Base-by-base conservation (phyloP, 2,888 invertebrate species). In the Tenthredo distinguenda region DNA sequence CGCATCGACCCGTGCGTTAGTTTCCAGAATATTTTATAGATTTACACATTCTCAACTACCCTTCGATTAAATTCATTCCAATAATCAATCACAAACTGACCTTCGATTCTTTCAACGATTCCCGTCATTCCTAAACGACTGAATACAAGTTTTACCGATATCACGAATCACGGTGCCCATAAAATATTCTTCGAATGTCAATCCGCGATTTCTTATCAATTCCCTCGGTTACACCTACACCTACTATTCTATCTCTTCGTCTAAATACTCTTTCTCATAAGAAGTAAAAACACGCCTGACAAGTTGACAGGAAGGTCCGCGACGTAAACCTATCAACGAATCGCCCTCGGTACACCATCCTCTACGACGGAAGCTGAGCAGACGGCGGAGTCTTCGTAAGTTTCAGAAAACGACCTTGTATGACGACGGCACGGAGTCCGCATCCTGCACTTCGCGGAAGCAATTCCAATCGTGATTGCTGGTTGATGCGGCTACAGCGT, bases 351-450 rank as follows among this genome's bases (percentile, higher is more conserved):
- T 55, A 77, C 31, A 18, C 34, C 18, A 86, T 84, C 84, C 85
- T 68, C 82, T 84, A 87, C 87, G 89, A 87, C 91, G 91, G 91
- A 91, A 91, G 89, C 88, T 87, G 85, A 81, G 88, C 90, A 91
- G 91, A 91, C 91, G 90, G 87, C 90, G 90, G 90, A 90, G 85
- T 34, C 55, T 55, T 81, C 62, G 58, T 50, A 62, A 62, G 26
- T 37, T 81, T 81, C 5, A 40, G 47, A 47, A 58, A 81, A 62
- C 26, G 81, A 81, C 81, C 81, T 81, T 37, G 81, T 62, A 40
- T 62, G n/a, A 62, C 81, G 58, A 40, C 81, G 58, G 81, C 81
- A 81, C 81, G 81, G 15, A 81, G 81, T 34, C 21, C 58, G 81
- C 81, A 81, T 81, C 81, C 81, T 81, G 81, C 81, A 81, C n/a